These are phyloP conservation scores for Botia kubotai DNA, from an alignment of 2,797 vertebrate species.

Conservation along the genomic window DNA sequence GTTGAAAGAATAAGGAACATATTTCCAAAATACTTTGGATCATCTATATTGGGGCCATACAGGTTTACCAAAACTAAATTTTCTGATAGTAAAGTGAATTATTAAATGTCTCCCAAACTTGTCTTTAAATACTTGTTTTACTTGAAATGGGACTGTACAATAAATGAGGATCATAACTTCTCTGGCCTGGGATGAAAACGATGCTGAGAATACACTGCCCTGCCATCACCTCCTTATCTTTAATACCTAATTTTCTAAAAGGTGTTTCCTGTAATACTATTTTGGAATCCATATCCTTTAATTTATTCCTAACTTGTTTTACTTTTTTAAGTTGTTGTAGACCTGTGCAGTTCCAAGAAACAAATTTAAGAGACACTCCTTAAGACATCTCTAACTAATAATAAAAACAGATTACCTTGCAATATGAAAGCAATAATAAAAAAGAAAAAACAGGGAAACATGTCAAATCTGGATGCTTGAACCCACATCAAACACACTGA, in stretches of 20 bases:
- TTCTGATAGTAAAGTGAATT: not conserved
- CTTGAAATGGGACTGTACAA: slow-evolving; percentile 25
- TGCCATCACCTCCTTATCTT: slow-evolving; percentile 43
- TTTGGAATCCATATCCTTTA: slow-evolving; percentile 28
- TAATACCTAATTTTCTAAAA: not conserved
- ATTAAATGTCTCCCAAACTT: slow-evolving; percentile 40
- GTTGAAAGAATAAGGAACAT: slow-evolving; percentile 25
- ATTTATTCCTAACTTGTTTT: slow-evolving; percentile 35
- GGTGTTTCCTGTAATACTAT: slow-evolving; percentile 30
- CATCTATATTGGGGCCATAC: slow-evolving; percentile 18
- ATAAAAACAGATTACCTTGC: no score
- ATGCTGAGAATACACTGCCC: slow-evolving; percentile 22
- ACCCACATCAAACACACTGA: no score
- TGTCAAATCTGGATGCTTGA: no score
- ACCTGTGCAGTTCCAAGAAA: no score
- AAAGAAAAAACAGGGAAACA: no score
- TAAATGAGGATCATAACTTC: slow-evolving; percentile 42
- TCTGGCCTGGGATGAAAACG: slow-evolving; percentile 4
- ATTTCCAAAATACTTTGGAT: slow-evolving; percentile 30
- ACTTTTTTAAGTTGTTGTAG: no score
- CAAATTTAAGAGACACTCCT: no score
- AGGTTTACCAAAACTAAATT: slow-evolving; percentile 22
- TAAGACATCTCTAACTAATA: not conserved
- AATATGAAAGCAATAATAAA: no score
- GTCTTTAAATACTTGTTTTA: slow-evolving; percentile 32